A percentile compares a stretch with the other conserved stretches of the same genome.
Evolutionary conservation across 2,888 invertebrate species (phyloP).

Genomic region (Heliconius hortense): DNA sequence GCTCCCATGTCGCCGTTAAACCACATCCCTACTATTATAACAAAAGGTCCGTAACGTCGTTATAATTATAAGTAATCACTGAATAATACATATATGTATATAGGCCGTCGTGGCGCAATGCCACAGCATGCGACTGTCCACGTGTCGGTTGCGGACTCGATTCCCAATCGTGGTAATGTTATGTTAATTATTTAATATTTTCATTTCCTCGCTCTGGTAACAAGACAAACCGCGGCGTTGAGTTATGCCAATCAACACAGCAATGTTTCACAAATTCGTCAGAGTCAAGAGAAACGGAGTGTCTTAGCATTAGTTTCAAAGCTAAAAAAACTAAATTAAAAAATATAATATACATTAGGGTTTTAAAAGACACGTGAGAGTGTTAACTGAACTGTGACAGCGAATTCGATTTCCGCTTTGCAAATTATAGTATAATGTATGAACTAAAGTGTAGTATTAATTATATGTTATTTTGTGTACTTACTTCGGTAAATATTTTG

Average conservation of each 20-base stretch:
- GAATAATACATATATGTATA: slow-evolving; percentile 58
- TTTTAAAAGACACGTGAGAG: slow-evolving; percentile 3
- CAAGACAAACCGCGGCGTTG: too few species aligned
- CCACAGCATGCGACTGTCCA: too few species aligned
- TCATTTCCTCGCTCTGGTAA: too few species aligned
- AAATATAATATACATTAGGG: slow-evolving; percentile 28
- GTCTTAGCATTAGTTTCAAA: too few species aligned
- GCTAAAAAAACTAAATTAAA: too few species aligned
- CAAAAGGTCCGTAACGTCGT: slow-evolving; percentile 51
- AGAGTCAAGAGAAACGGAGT: too few species aligned
- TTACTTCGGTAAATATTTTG: neutral
- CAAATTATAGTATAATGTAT: neutral
- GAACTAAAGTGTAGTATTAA: neutral
- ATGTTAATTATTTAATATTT: too few species aligned
- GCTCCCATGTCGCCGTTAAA: slow-evolving; percentile 55
- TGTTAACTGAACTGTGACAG: slow-evolving; percentile 10
- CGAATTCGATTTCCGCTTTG: slow-evolving; percentile 3
- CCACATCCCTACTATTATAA: slow-evolving; percentile 59
- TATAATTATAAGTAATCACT: slow-evolving; percentile 69
- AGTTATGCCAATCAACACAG: too few species aligned
- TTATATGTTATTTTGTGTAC: neutral
- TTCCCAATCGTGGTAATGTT: too few species aligned
- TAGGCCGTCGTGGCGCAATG: too few species aligned
- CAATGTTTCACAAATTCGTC: too few species aligned
- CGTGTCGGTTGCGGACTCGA: too few species aligned